Evolutionary conservation across 2,797 vertebrate species (phyloP).

Genomic region (Adrianichthys oophorus): DNA sequence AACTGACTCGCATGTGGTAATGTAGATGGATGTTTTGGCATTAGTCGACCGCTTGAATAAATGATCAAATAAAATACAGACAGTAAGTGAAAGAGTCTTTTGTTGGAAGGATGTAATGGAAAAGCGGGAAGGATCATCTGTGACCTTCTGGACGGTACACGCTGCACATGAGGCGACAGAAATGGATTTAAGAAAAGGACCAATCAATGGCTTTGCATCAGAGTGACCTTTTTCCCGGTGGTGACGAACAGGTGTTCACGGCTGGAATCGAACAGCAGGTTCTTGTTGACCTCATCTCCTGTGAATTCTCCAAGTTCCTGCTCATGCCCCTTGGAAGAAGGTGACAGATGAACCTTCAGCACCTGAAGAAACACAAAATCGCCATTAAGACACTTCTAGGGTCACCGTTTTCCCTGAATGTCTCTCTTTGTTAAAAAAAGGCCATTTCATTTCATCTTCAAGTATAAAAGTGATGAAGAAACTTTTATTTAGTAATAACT

Average conservation of each 20-base stretch:
- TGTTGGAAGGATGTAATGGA: slow-evolving; percentile 32
- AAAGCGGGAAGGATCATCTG: slow-evolving; percentile 4
- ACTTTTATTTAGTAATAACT: too few species aligned
- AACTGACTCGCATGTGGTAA: slow-evolving; percentile 44
- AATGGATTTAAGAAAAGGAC: slow-evolving; percentile 28
- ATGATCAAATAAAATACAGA: slow-evolving; percentile 51
- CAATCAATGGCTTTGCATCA: slow-evolving; percentile 20
- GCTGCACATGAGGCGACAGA: slow-evolving; percentile 19
- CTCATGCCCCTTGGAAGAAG: slow-evolving; percentile 74
- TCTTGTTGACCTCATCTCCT: slow-evolving; percentile 82
- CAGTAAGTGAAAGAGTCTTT: slow-evolving; percentile 40
- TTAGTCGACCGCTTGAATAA: slow-evolving; percentile 32
- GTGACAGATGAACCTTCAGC: slow-evolving; percentile 82
- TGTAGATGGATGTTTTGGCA: slow-evolving; percentile 47
- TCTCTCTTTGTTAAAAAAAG: not conserved
- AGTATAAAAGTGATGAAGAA: too few species aligned
- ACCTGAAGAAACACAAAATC: slow-evolving; percentile 25
- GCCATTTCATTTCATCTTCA: too few species aligned
- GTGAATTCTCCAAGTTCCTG: slow-evolving; percentile 67
- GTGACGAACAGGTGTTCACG: slow-evolving; percentile 86
- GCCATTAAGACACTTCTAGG: slow-evolving; percentile 1
- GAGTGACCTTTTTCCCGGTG: slow-evolving; percentile 86
- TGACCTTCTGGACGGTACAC: slow-evolving; percentile 27
- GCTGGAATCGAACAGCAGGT: slow-evolving; percentile 83
- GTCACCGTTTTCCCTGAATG: not conserved